Percentiles rank a stretch among this genome's conserved stretches.
Conservation (phyloP, 2,888 invertebrate genomes). For the Salticus scenicus region DNA sequence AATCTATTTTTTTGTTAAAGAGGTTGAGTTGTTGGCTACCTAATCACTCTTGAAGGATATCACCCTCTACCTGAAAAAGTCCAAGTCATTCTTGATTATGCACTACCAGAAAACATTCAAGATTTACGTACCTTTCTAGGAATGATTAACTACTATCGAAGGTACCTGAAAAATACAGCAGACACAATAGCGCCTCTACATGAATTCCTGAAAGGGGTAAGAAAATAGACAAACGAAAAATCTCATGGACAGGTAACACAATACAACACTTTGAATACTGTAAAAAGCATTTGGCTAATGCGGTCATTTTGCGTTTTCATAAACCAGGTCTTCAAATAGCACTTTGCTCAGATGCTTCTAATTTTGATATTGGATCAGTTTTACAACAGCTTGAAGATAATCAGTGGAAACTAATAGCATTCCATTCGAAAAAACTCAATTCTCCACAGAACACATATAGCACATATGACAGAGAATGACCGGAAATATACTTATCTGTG, state of each 20-base stretch:
- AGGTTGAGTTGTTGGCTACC: constrained; percentile 45
- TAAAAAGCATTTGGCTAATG: constrained; percentile 36
- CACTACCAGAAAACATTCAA: too few relatives aligned
- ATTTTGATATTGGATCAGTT: constrained; percentile 72
- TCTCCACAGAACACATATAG: too few relatives aligned
- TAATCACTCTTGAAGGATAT: constrained; percentile 16
- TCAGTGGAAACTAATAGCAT: constrained; percentile 35
- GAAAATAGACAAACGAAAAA: not conserved
- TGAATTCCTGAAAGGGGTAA: not conserved
- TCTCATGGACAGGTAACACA: not conserved
- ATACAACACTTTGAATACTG: constrained; percentile 21
- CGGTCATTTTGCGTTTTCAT: constrained; percentile 24
- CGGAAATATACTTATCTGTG: constrained; percentile 19
- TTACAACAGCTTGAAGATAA: constrained; percentile 67
- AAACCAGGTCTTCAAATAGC: not conserved
- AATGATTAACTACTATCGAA: constrained; percentile 49
- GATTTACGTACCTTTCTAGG: constrained; percentile 29
- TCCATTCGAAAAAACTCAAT: constrained; percentile 33
- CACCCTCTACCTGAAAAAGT: constrained; percentile 24
- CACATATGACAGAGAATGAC: constrained; percentile 23
- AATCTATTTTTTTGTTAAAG: too few relatives aligned
- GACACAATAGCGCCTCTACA: not conserved
- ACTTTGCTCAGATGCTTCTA: not conserved
- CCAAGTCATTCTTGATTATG: not conserved
- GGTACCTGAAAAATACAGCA: constrained; percentile 32